Evolutionary conservation across 2,888 invertebrate genomes (phyloP).

Genomic region (Hetaerina titia): DNA sequence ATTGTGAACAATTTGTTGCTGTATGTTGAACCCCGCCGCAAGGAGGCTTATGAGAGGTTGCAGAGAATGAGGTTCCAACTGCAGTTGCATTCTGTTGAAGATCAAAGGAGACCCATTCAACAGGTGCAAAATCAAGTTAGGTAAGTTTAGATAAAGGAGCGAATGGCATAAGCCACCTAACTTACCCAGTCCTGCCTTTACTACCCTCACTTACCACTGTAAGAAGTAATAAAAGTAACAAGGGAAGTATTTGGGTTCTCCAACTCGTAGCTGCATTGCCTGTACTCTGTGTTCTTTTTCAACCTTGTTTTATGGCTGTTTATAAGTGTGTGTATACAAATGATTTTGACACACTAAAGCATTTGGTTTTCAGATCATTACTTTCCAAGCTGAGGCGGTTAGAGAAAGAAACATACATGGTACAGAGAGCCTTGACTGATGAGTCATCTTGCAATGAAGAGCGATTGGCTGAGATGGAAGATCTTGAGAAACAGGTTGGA

Average conservation of each 20-base stretch:
- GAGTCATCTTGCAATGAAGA: conserved; percentile 76
- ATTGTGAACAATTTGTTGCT: conserved; percentile 98
- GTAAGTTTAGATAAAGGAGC: conserved; percentile 72
- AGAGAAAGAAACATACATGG: conserved; percentile 93
- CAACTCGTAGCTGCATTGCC: too few species aligned
- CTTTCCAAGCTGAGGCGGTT: conserved; percentile 90
- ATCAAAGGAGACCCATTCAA: conserved; percentile 94
- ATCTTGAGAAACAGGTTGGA: conserved; percentile 84
- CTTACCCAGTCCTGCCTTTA: too few species aligned
- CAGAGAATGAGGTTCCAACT: conserved; percentile 97
- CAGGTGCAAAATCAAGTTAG: conserved; percentile 89
- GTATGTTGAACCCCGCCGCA: conserved; percentile 97
- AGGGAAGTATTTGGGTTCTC: too few species aligned
- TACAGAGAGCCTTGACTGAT: conserved; percentile 88
- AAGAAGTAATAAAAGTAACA: too few species aligned
- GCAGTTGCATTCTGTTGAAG: conserved; percentile 93
- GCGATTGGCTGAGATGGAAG: conserved; percentile 84
- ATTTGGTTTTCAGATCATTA: conserved; percentile 76
- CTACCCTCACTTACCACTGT: too few species aligned
- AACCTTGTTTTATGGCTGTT: too few species aligned
- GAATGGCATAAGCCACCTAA: too few species aligned
- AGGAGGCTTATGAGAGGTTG: conserved; percentile 92
- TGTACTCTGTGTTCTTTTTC: too few species aligned
- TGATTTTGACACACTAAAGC: conserved; percentile 56
- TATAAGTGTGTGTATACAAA: not conserved